Evolutionary conservation across 1,140 invertebrate species (phyloP).

Genomic region (Coelopa frigida): DNA sequence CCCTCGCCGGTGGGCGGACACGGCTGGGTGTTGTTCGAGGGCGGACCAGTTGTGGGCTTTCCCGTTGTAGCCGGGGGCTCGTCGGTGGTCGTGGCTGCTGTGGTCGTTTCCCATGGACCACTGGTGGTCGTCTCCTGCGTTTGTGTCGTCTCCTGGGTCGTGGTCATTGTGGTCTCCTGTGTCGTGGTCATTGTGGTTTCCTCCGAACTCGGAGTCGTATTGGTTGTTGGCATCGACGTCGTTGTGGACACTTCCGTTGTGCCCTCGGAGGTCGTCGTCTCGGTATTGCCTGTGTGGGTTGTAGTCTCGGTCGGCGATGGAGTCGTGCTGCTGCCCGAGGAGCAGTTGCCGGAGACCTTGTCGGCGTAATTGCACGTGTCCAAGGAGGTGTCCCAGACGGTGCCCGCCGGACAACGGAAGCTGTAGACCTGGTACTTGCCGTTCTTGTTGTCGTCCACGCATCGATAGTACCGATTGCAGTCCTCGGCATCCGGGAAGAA

Average conservation of each 20-base stretch:
- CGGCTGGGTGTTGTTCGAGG: constrained; percentile 27
- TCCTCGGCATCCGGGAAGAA: constrained; percentile 44
- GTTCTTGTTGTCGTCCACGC: constrained; percentile 50
- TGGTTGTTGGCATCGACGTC: constrained; percentile 18
- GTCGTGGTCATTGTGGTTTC: constrained; percentile 20
- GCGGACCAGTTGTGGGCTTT: constrained; percentile 19
- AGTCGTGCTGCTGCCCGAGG: constrained; percentile 16
- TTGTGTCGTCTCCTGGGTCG: constrained; percentile 15
- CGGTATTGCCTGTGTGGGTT: constrained; percentile 11
- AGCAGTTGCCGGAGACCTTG: constrained; percentile 32
- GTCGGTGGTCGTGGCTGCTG: constrained; percentile 19
- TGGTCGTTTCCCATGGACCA: too few species aligned
- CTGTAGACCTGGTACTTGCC: constrained; percentile 51
- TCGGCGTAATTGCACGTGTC: constrained; percentile 54
- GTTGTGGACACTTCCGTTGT: constrained; percentile 8
- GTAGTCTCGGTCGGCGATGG: constrained; percentile 18
- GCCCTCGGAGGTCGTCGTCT: constrained; percentile 10
- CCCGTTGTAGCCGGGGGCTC: constrained; percentile 11
- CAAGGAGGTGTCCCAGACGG: constrained; percentile 56
- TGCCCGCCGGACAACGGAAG: constrained; percentile 57
- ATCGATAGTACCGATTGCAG: constrained; percentile 63
- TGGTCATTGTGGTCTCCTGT: constrained; percentile 19
- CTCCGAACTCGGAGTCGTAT: constrained; percentile 18
- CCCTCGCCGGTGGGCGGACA: constrained; percentile 54
- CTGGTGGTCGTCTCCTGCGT: constrained; percentile 17